Evolutionary conservation across 2,797 vertebrate genomes (phyloP).

Genomic region (Champsocephalus esox): DNA sequence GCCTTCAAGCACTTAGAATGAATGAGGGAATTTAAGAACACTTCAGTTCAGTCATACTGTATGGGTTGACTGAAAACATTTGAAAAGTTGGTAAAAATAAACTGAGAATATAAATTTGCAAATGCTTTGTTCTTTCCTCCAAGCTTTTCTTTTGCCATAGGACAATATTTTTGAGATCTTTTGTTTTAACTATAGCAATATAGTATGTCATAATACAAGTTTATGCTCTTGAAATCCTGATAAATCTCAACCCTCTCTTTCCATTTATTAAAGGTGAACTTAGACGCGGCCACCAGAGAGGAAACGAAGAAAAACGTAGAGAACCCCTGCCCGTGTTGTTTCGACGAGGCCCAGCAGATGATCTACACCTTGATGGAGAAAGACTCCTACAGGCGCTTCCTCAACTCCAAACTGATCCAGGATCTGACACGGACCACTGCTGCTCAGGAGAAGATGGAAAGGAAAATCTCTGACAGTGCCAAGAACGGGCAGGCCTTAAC

Average conservation of each 20-base stretch:
- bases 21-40: background rate
- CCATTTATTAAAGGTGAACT: constrained; percentile 88
- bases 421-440: constrained; percentile 70
- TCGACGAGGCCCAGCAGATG: constrained; percentile 91
- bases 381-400: constrained; percentile 94
- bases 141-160: background rate
- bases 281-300: constrained; percentile 90
- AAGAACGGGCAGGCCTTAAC: constrained; percentile 53
- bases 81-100: background rate
- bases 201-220: background rate
- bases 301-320: constrained; percentile 86
- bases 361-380: constrained; percentile 95
- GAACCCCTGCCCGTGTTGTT: constrained; percentile 83
- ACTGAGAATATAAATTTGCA: background rate
- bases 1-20: background rate
- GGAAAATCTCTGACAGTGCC: constrained; percentile 42
- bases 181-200: too few relatives aligned
- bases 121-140: background rate
- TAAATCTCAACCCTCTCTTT: background rate
- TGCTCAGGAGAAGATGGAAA: constrained; percentile 74
- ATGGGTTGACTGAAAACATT: background rate
- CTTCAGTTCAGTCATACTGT: background rate
- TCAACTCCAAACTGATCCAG: constrained; percentile 88
- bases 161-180: background rate
- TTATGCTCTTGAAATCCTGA: background rate